phyloP scores from a whole-genome alignment of 2,113 vertebrate genomes.

The Oenanthe oenanthe region DNA sequence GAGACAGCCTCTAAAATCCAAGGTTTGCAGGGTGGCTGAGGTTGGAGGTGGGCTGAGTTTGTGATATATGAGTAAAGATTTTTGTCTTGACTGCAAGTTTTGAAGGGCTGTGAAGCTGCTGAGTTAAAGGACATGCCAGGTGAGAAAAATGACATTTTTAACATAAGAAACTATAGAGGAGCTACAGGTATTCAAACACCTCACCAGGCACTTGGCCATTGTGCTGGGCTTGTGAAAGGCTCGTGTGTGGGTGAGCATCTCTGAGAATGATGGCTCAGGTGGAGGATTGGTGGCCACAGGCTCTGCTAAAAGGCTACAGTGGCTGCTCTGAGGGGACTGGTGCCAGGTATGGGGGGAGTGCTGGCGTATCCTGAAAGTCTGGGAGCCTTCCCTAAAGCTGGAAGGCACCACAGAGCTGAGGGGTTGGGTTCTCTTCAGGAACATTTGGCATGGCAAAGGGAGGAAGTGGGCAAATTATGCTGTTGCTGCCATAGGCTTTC shows the following conservation, averaged over 20 bases:
- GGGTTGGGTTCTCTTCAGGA: not conserved
- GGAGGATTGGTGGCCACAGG: accelerated
- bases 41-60: accelerated
- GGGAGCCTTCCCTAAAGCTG: not conserved
- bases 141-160: not conserved
- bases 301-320: not conserved
- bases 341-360: not conserved
- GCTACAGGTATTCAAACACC: accelerated
- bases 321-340: not conserved
- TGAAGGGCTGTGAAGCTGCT: not conserved
- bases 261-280: too few species aligned
- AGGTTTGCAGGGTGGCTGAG: accelerated
- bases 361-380: not conserved
- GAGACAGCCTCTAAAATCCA: accelerated
- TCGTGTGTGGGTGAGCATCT: accelerated
- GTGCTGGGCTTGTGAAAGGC: not conserved
- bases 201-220: accelerated
- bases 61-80: accelerated
- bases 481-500: not conserved
- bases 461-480: not conserved
- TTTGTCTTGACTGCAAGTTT: not conserved
- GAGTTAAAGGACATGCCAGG: not conserved
- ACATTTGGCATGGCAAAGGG: not conserved
- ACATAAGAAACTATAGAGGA: accelerated
- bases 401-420: accelerated